Evolutionary conservation across 2,888 invertebrate species (phyloP), one percentile per base, ranked within the genome.

Genomic region (Phyto melanocephala): DNA sequence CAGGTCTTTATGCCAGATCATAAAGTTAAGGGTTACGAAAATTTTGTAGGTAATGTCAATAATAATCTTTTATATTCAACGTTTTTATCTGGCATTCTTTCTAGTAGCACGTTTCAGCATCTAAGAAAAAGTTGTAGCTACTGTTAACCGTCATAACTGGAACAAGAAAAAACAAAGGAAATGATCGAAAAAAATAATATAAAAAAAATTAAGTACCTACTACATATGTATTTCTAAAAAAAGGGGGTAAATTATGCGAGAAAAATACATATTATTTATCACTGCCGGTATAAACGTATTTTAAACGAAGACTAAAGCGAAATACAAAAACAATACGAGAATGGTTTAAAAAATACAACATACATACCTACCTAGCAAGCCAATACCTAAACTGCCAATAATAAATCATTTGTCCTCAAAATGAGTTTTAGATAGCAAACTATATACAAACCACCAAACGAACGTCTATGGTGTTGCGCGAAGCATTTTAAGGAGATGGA

Each of bases 371-470:
- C 35, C n/a, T 15, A 60, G 52, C 15, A 24, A 37, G 28, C 47
- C 28, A 28, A 63, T 10, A 37, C 37, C 6, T 10, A 65, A 60
- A 47, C 45, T 47, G 54, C 22, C 67, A 77, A 67, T 54, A 77
- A 81, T 77, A 81, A 81, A 77, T 81, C 76, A 81, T 67, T 68
- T 60, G 54, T 54, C 28, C 20, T 45, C 71, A 81, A 76, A 81
- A 28, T 63, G 42, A 60, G 56, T 70, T 80, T 70, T 54, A 65
- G 60, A 20, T 67, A 72, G 47, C 71, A 68, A 37, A 62, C 2
- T 58, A 1, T n/a, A 37, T n/a, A 65, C 17, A 52, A 56, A 11
- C 5, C 5, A 56, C 52, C 54, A 42, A 13, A 56, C 65, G 15
- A 63, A 50, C 20, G 47, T 35, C 22, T 50, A 47, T 77, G 52